These are phyloP conservation scores for Tenodera sinensis DNA, from an alignment of 2,888 invertebrate genomes.

Conservation along the genomic window DNA sequence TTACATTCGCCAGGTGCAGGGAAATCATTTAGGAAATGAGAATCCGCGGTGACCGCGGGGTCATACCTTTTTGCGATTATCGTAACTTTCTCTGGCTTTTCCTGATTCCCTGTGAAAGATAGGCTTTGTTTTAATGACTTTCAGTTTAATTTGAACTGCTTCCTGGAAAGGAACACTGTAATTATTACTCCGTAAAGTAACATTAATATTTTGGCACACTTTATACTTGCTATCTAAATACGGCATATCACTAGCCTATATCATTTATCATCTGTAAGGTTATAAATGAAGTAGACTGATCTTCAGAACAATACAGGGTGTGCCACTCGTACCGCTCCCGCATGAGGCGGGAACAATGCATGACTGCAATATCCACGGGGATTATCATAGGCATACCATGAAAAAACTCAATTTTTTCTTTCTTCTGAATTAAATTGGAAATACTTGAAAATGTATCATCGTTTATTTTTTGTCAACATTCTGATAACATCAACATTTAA, in stretches of 20 bases:
- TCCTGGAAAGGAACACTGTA: not conserved
- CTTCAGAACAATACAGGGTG: too few species aligned
- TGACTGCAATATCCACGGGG: too few species aligned
- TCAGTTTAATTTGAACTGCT: not conserved
- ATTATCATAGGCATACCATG: too few species aligned
- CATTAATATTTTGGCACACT: not conserved
- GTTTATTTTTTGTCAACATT: too few species aligned
- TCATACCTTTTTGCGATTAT: not conserved
- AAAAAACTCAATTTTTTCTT: too few species aligned
- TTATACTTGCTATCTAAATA: not conserved
- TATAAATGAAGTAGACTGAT: not conserved
- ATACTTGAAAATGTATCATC: too few species aligned
- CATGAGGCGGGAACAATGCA: too few species aligned
- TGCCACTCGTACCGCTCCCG: too few species aligned
- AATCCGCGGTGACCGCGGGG: not conserved
- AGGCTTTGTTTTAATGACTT: not conserved
- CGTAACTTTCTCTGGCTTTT: not conserved
- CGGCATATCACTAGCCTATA: not conserved
- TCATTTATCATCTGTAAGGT: not conserved
- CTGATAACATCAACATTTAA: too few species aligned
- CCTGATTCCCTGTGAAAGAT: not conserved
- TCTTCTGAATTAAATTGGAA: too few species aligned
- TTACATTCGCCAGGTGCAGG: constrained; percentile 28
- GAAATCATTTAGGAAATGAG: constrained; percentile 34
- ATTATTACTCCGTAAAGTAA: not conserved